phyloP scores from a whole-genome alignment of 2,113 vertebrate genomes.

The Dissostichus mawsoni region DNA sequence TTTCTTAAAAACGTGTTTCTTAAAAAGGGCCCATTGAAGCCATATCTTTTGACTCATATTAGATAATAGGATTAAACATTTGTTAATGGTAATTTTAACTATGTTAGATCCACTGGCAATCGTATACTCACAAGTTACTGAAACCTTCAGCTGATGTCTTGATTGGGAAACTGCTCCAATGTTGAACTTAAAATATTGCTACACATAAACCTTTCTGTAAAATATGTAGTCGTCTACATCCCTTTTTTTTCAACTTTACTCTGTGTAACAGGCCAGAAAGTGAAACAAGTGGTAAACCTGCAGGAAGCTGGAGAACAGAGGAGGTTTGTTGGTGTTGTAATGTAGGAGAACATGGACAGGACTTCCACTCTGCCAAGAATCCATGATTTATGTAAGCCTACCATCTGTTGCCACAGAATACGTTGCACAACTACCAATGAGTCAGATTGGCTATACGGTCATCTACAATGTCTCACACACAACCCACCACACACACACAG shows the following conservation, averaged over 20 bases:
- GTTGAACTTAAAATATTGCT: neutral
- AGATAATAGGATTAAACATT: neutral
- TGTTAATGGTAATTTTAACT: neutral
- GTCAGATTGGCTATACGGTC: constrained; percentile 63
- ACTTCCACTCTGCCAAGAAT: constrained; percentile 67
- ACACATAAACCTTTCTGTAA: constrained; percentile 9
- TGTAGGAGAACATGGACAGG: constrained; percentile 63
- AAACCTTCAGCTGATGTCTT: neutral
- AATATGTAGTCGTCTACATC: neutral
- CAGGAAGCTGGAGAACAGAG: constrained; percentile 26
- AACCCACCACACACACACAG: constrained; percentile 9
- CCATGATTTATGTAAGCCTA: constrained; percentile 75
- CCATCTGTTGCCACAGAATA: constrained; percentile 79
- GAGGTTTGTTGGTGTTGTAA: constrained; percentile 67
- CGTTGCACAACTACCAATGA: constrained; percentile 65
- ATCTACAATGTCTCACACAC: constrained; percentile 50
- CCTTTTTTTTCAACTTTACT: neutral
- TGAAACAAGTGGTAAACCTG: constrained; percentile 45
- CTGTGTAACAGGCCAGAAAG: constrained; percentile 45
- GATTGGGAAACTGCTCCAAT: neutral
- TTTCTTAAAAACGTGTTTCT: neutral
- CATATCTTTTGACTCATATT: neutral
- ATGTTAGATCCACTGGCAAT: neutral
- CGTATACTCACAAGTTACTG: neutral
- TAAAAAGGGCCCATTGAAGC: neutral